A percentile compares a stretch with the other conserved stretches of the same genome.
phyloP scores from a whole-genome alignment of 2,797 vertebrate genomes.

The Crax fasciolata region DNA sequence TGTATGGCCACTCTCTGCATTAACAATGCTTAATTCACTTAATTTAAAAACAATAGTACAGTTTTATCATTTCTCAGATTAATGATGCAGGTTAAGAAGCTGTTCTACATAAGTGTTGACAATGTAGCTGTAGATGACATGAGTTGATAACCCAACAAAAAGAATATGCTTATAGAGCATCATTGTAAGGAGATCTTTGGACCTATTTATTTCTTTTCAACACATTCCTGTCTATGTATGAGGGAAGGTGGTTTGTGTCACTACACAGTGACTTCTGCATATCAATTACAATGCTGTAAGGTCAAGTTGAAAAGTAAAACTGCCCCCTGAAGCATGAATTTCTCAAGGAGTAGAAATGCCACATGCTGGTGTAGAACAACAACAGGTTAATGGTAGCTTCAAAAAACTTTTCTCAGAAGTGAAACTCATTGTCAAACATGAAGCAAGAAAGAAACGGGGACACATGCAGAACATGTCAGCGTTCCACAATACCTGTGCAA shows the following conservation, averaged over 20 bases:
- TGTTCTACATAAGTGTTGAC: not conserved
- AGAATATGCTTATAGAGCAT: not conserved
- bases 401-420: not conserved
- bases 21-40: not conserved
- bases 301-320: not conserved
- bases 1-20: not conserved
- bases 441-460: not conserved
- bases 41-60: not conserved
- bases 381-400: not conserved
- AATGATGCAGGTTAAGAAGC: not conserved
- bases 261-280: not conserved
- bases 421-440: accelerated
- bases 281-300: not conserved
- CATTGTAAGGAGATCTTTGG: not conserved
- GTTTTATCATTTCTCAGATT: not conserved
- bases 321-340: not conserved
- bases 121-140: accelerated
- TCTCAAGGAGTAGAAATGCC: not conserved
- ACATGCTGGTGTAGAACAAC: not conserved
- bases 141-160: not conserved
- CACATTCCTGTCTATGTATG: not conserved
- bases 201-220: not conserved
- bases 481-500: slow-evolving; percentile 89
- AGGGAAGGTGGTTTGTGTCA: not conserved
- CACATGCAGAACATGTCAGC: accelerated